A percentile compares a stretch with the other conserved stretches of the same genome.
Conservation (phyloP, 1,140 invertebrate genomes). For the Tetragonula clypearis region DNA sequence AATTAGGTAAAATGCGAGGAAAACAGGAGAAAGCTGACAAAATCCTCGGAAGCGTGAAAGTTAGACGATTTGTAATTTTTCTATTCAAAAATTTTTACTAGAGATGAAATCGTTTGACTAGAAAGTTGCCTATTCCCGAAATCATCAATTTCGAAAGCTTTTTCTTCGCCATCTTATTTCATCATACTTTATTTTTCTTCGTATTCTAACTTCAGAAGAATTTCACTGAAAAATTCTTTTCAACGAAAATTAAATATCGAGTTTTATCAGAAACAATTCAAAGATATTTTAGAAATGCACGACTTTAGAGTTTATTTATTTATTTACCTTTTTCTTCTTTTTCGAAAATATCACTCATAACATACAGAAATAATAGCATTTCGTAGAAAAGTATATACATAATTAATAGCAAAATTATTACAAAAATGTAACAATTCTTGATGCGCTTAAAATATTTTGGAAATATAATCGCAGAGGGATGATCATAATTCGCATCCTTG, state of each 20-base stretch:
- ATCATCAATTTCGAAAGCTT: neutral
- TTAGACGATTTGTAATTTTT: neutral
- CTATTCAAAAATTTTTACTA: neutral
- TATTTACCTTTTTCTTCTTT: too few species aligned
- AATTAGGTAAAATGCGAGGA: too few species aligned
- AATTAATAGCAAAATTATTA: neutral
- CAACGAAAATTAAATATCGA: too few species aligned
- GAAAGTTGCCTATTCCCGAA: rapidly evolving
- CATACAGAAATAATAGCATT: neutral
- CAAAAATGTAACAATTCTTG: neutral
- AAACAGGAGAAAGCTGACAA: neutral
- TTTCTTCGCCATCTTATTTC: neutral
- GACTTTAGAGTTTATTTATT: too few species aligned
- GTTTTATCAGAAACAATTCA: too few species aligned
- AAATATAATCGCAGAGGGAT: neutral
- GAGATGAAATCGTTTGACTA: neutral
- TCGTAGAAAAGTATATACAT: constrained; percentile 35
- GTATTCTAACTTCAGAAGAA: neutral
- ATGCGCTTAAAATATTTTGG: constrained; percentile 5
- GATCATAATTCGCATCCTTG: neutral
- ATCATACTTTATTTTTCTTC: neutral
- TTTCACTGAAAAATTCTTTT: neutral
- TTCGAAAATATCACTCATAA: neutral
- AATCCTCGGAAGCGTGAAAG: neutral
- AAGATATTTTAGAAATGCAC: too few species aligned